Percentiles rank a stretch among this genome's conserved stretches.
These are phyloP conservation scores for Aphidius ervi DNA, from an alignment of 1,140 invertebrate genomes.

Conservation along the genomic window DNA sequence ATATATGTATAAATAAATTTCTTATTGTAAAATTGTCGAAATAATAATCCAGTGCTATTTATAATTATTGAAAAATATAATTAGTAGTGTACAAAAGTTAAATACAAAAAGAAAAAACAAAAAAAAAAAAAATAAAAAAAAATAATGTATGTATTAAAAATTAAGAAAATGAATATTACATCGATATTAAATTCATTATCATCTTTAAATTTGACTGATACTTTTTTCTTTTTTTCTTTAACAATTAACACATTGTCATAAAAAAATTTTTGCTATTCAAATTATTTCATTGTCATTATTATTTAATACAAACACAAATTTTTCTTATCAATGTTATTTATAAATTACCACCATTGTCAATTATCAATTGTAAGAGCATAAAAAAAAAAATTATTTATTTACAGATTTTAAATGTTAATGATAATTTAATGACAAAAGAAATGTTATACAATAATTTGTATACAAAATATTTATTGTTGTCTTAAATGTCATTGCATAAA, in stretches of 20 bases:
- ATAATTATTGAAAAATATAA: conserved; percentile 15
- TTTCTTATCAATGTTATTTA: too few species aligned
- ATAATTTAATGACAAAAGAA: background rate
- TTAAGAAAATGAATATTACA: background rate
- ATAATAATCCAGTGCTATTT: conserved; percentile 13
- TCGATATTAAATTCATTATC: too few species aligned
- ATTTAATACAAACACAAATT: too few species aligned
- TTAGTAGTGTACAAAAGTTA: conserved; percentile 12
- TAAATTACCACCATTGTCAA: too few species aligned
- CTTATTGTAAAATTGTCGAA: conserved; percentile 12
- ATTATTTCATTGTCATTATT: too few species aligned
- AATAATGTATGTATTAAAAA: conserved; percentile 1
- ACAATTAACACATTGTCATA: too few species aligned
- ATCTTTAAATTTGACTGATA: too few species aligned
- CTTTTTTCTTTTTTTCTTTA: too few species aligned
- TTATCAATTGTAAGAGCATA: too few species aligned
- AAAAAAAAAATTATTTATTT: too few species aligned
- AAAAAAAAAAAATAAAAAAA: conserved; percentile 5
- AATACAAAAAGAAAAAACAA: conserved; percentile 1
- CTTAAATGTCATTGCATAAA: background rate
- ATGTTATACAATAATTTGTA: too few species aligned
- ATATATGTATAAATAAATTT: background rate
- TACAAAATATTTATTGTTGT: background rate
- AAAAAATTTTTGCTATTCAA: too few species aligned
- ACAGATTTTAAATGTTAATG: background rate